These are phyloP conservation scores for Mythimna vitellina DNA, from an alignment of 2,888 invertebrate genomes.

Conservation along the genomic window DNA sequence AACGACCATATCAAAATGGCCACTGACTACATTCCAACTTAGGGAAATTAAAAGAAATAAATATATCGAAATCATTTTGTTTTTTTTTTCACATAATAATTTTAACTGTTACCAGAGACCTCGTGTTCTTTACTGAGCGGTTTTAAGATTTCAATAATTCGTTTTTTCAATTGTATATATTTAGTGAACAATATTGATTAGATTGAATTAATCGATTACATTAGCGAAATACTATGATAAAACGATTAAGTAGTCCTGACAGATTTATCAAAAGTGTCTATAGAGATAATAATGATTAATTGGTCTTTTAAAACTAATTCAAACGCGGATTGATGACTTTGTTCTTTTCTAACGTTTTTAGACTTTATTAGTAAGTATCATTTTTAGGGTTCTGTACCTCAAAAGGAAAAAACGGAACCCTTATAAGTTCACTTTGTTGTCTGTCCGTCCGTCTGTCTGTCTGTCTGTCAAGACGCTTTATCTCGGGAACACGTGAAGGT, in stretches of 20 bases:
- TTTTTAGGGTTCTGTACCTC: too few species aligned
- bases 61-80: constrained; percentile 29
- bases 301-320: not conserved
- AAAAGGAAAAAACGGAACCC: too few species aligned
- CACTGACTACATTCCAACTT: constrained; percentile 32
- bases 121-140: constrained; percentile 8
- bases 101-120: not conserved
- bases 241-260: constrained; percentile 17
- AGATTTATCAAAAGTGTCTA: constrained; percentile 25
- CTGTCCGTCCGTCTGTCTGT: too few species aligned
- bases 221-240: constrained; percentile 23
- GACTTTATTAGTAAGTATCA: too few species aligned
- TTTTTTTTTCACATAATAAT: constrained; percentile 15
- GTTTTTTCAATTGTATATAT: constrained; percentile 2
- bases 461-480: too few species aligned
- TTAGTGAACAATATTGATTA: constrained; percentile 27
- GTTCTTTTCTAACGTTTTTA: not conserved
- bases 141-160: constrained; percentile 6
- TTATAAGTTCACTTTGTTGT: too few species aligned
- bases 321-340: not conserved
- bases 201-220: constrained; percentile 33
- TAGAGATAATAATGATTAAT: constrained; percentile 1
- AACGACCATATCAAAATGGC: constrained; percentile 59
- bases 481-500: too few species aligned
- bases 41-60: constrained; percentile 37